phyloP scores from a whole-genome alignment of 2,888 invertebrate genomes.

The Stenurella melanura region DNA sequence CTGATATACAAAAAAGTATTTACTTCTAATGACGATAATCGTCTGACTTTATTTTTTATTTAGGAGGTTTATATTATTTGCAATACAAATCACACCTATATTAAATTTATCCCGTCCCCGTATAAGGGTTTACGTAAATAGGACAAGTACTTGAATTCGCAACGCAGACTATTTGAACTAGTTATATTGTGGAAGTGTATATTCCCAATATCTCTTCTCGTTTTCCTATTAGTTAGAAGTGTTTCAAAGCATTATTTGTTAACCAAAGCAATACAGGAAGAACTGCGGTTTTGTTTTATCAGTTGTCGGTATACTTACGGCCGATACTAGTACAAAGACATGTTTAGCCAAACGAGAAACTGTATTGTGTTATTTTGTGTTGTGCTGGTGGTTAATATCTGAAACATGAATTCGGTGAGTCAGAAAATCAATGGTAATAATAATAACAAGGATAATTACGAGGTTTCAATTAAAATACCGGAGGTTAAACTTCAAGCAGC shows the following conservation, averaged over 20 bases:
- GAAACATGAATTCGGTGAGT: conserved; percentile 18
- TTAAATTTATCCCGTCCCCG: too few relatives aligned
- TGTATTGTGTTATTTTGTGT: conserved; percentile 35
- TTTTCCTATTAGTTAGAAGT: neutral
- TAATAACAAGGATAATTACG: conserved; percentile 24
- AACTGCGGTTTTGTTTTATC: conserved; percentile 37
- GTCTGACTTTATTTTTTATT: too few relatives aligned
- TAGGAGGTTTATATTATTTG: too few relatives aligned
- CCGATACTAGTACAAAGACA: conserved; percentile 8
- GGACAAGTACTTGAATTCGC: too few relatives aligned
- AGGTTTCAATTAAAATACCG: conserved; percentile 24
- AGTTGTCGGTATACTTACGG: conserved; percentile 1
- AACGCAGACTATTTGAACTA: too few relatives aligned
- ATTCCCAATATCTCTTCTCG: too few relatives aligned
- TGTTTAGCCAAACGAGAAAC: conserved; percentile 25
- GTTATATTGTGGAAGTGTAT: too few relatives aligned
- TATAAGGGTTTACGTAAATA: too few relatives aligned
- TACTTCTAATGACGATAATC: too few relatives aligned
- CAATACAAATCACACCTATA: too few relatives aligned
- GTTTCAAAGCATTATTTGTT: neutral
- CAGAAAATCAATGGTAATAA: conserved; percentile 28
- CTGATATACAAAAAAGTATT: too few relatives aligned
- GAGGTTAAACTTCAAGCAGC: neutral
- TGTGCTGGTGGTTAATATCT: conserved; percentile 33
- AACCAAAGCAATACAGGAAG: conserved; percentile 10